phyloP scores from a whole-genome alignment of 2,888 invertebrate species.

The Drosophila recens region DNA sequence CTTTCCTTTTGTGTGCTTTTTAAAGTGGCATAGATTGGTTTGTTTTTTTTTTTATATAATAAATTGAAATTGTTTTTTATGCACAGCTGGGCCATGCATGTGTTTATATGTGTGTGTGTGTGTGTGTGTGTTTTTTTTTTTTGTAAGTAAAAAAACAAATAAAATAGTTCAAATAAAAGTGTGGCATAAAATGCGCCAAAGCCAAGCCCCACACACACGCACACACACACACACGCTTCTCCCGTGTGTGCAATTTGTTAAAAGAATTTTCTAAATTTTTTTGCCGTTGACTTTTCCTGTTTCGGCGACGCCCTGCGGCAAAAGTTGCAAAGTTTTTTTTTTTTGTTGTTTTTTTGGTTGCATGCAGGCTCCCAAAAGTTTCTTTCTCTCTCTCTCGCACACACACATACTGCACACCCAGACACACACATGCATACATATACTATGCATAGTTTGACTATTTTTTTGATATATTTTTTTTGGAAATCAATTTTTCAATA shows the following conservation, averaged over 20 bases:
- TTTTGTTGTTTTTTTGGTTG: too few relatives aligned
- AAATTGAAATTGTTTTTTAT: constrained; percentile 56
- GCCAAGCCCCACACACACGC: constrained; percentile 26
- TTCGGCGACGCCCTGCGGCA: constrained; percentile 46
- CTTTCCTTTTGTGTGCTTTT: constrained; percentile 50
- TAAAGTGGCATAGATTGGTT: constrained; percentile 63
- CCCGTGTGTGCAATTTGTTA: constrained; percentile 38
- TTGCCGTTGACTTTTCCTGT: constrained; percentile 19
- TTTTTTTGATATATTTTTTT: constrained; percentile 46
- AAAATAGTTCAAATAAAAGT: constrained; percentile 34
- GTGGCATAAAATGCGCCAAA: constrained; percentile 43
- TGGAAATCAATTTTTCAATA: constrained; percentile 12
- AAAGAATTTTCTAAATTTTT: constrained; percentile 11
- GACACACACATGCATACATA: constrained; percentile 10
- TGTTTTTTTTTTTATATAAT: constrained; percentile 58
- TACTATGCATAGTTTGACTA: constrained; percentile 11
- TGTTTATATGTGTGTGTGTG: background rate
- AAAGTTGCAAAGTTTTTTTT: too few relatives aligned
- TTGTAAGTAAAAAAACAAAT: background rate
- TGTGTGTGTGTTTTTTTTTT: constrained; percentile 1
- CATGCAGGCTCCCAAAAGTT: background rate
- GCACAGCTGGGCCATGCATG: constrained; percentile 48
- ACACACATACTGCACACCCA: background rate
- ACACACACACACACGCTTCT: background rate
- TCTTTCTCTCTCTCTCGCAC: background rate